Percentiles rank a stretch among this genome's conserved stretches.
These are phyloP conservation scores for Esox niger DNA, from an alignment of 2,113 vertebrate genomes.

Conservation along the genomic window DNA sequence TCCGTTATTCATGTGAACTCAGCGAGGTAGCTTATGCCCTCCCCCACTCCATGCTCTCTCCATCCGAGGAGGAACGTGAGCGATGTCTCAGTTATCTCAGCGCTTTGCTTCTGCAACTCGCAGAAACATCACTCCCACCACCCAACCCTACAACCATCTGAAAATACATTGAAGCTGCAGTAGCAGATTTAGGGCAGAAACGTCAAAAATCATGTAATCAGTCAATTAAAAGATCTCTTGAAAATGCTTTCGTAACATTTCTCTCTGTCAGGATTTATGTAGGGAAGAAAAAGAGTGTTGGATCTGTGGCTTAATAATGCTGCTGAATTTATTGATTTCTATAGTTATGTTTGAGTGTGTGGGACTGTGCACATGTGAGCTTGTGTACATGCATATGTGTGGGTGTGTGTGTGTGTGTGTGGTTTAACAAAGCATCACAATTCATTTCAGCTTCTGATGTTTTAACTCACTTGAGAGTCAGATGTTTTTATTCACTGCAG, in stretches of 20 bases:
- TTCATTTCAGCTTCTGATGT: too few relatives aligned
- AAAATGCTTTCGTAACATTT: constrained; percentile 10
- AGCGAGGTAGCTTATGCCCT: constrained; percentile 48
- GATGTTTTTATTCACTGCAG: too few relatives aligned
- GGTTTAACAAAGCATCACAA: too few relatives aligned
- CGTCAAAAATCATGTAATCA: constrained; percentile 58
- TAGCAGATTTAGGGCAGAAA: constrained; percentile 40
- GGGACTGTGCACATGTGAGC: neutral
- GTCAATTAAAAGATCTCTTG: constrained; percentile 60
- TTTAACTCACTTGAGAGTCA: too few relatives aligned
- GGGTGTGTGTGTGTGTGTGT: constrained; percentile 4
- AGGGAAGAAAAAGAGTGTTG: constrained; percentile 21
- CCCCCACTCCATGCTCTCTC: neutral
- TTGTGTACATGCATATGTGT: constrained; percentile 13
- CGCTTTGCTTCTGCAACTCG: constrained; percentile 43
- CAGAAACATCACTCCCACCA: constrained; percentile 14
- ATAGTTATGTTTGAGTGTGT: neutral
- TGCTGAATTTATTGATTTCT: constrained; percentile 37
- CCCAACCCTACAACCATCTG: neutral
- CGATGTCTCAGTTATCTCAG: constrained; percentile 55
- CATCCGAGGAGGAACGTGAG: constrained; percentile 48
- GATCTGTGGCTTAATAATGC: constrained; percentile 46
- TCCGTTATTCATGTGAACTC: constrained; percentile 66
- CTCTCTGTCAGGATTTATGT: constrained; percentile 35
- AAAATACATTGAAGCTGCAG: constrained; percentile 50